Evolutionary conservation across 2,888 invertebrate genomes (phyloP), one percentile per base, ranked within the genome.

Genomic region (Thymelicus acteon): DNA sequence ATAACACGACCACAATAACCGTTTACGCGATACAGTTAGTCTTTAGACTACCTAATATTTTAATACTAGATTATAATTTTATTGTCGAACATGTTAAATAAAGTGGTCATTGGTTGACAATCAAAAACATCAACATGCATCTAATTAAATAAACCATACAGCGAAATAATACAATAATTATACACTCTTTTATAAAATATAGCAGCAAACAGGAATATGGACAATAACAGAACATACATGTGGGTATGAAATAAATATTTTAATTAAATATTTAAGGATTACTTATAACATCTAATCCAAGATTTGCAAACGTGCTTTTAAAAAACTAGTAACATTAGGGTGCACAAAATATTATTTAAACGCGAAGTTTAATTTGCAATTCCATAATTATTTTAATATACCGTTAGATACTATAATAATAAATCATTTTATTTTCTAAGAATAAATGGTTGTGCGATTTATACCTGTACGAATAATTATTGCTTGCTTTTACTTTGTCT

Each of bases 11-110:
- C 86, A 91, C 88, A 86, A 86, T 82, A 88, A 87, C 82, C 77
- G 83, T 87, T 69, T 85, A 86, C 82, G 86, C 84, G 86, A 84
- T 86, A 86, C 86, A 84, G 85, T 81, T 84, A 87, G 87, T 85
- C 84, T 84, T 84, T 83, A 81, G 81, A 85, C 87, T 87, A 87
- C 83, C 86, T 89, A 89, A 85, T 86, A 86, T 76, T 76, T 75
- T 78, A 80, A 90, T 90, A 91, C 88, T 91, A 90, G 83, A 86
- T 82, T 86, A 83, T 87, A 82, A 85, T 82, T 89, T 92, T 92
- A 92, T 92, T 92, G 92, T 92, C 92, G 87, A 90, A 89, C 88
- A 87, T 91, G 91, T 89, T 85, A 87, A 91, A 86, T 81, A 82
- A 89, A 86, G 54, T 71, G 64, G 71, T 65, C 70, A 70, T 70